Percentiles rank a stretch among this genome's conserved stretches.
Evolutionary conservation across 2,888 invertebrate genomes (phyloP).

Genomic region (Phortica okadai): DNA sequence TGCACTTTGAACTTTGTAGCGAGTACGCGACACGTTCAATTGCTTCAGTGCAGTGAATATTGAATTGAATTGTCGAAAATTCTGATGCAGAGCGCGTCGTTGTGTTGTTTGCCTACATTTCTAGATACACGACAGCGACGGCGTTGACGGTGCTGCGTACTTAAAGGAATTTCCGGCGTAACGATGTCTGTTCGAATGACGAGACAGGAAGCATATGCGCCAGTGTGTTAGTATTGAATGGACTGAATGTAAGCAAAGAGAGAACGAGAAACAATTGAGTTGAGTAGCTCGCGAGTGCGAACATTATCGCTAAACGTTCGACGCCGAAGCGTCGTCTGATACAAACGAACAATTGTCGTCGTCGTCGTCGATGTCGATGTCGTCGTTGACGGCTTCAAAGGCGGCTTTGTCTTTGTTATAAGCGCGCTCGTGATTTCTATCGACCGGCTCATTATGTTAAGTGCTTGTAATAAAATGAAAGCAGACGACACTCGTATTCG

Average conservation of each 20-base stretch:
- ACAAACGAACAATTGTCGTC: background rate
- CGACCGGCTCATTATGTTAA: constrained; percentile 66
- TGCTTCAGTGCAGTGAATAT: background rate
- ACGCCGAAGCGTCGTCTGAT: constrained; percentile 9
- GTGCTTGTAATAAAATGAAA: constrained; percentile 63
- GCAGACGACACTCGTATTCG: constrained; percentile 19
- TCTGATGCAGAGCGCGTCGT: constrained; percentile 13
- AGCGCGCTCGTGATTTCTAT: constrained; percentile 59
- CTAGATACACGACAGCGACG: constrained; percentile 1
- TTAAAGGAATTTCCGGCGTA: constrained; percentile 42
- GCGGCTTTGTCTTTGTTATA: constrained; percentile 8
- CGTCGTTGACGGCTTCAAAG: background rate
- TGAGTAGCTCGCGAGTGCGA: constrained; percentile 20
- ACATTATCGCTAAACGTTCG: constrained; percentile 26
- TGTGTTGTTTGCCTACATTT: background rate
- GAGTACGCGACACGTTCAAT: background rate
- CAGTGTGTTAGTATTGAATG: background rate
- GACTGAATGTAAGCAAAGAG: background rate
- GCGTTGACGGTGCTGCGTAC: background rate
- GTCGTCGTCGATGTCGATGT: background rate
- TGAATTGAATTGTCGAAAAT: background rate
- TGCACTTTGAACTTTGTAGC: constrained; percentile 31
- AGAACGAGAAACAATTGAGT: background rate
- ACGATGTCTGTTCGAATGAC: no score
- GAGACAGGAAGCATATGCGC: constrained; percentile 33